Evolutionary conservation across 2,888 invertebrate species (phyloP).

Genomic region (Aporophyla lueneburgensis): DNA sequence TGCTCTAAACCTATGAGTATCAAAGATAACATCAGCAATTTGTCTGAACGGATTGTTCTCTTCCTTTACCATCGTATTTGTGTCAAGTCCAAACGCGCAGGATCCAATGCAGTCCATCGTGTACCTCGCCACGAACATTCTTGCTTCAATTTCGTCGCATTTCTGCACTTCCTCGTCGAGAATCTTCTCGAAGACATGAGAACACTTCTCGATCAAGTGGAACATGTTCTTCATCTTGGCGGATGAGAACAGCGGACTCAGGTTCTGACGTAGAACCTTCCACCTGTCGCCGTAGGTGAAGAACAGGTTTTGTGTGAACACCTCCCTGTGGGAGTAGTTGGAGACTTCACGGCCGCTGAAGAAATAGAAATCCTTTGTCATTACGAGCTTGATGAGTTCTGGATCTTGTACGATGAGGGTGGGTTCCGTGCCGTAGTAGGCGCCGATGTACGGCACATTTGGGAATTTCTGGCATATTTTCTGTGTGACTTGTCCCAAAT

Average conservation of each 20-base stretch:
- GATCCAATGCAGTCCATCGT: slow-evolving; percentile 81
- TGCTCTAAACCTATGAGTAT: slow-evolving; percentile 66
- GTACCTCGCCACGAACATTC: slow-evolving; percentile 72
- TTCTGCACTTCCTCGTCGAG: slow-evolving; percentile 68
- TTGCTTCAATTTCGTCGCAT: slow-evolving; percentile 68
- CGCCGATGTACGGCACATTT: slow-evolving; percentile 77
- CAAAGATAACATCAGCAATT: slow-evolving; percentile 74
- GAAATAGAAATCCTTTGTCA: slow-evolving; percentile 81
- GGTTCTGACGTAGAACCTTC: slow-evolving; percentile 81
- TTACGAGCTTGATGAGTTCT: slow-evolving; percentile 76
- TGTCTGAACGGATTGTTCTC: slow-evolving; percentile 72
- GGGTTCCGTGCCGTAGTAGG: slow-evolving; percentile 81
- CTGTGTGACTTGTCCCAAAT: slow-evolving; percentile 65
- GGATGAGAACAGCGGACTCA: slow-evolving; percentile 80
- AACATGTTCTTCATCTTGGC: slow-evolving; percentile 85
- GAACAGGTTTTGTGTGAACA: slow-evolving; percentile 75
- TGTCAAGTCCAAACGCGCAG: slow-evolving; percentile 80
- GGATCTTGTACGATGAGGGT: slow-evolving; percentile 80
- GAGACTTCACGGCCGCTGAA: slow-evolving; percentile 79
- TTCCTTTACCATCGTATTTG: slow-evolving; percentile 71
- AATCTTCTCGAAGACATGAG: slow-evolving; percentile 71
- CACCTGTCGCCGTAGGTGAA: slow-evolving; percentile 78
- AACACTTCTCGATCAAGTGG: slow-evolving; percentile 75
- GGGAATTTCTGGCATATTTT: slow-evolving; percentile 76
- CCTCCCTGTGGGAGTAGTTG: slow-evolving; percentile 73